Evolutionary conservation across 2,888 invertebrate species (phyloP), one percentile per base, ranked within the genome.

Genomic region (Scaptomyza flava): DNA sequence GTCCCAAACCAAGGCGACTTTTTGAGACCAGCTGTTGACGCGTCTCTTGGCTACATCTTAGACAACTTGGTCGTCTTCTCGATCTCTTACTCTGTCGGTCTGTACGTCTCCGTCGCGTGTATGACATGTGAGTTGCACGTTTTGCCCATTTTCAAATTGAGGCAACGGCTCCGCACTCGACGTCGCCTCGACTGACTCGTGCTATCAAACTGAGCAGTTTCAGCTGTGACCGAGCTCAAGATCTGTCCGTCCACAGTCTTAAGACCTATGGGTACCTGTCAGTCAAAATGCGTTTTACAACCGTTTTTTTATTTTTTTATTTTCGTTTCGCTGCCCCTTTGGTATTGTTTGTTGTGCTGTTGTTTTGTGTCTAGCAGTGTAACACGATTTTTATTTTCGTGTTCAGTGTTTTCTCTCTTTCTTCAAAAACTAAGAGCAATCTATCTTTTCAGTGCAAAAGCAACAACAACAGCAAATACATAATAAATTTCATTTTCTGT

Each of bases 101-200:
- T 33, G 38, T 33, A 41, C 45, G 63, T 66, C 73, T 64, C 58
- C 79, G 87, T 80, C 77, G 76, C 89, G 85, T 88, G 87, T 81
- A 84, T 87, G 85, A 88, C 85, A 85, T 85, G 85, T 88, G 85
- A 87, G 85, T 84, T 88, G 87, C 89, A 85, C 85, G 85, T 85
- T 85, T 89, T 81, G 87, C 83, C 84, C 87, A 86, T 88, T 85
- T 88, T 83, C 78, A 76, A 88, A 88, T 84, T 88, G 88, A 84
- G 88, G 68, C 81, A 81, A 65, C 68, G 70, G 81, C 74, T 72
- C 77, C 74, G 68, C 79, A 79, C 73, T 84, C 79, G 69, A 46
- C 60, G 48, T 59, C 53, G 46, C 46, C 66, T 60, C 59, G 71
- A 59, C 77, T 66, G 73, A 77, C 79, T 83, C 83, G 88, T 76